A percentile compares a stretch with the other conserved stretches of the same genome.
phyloP scores from a whole-genome alignment of 37 sponge, comb jelly and placozoan species.

The Ephydatia muelleri region DNA sequence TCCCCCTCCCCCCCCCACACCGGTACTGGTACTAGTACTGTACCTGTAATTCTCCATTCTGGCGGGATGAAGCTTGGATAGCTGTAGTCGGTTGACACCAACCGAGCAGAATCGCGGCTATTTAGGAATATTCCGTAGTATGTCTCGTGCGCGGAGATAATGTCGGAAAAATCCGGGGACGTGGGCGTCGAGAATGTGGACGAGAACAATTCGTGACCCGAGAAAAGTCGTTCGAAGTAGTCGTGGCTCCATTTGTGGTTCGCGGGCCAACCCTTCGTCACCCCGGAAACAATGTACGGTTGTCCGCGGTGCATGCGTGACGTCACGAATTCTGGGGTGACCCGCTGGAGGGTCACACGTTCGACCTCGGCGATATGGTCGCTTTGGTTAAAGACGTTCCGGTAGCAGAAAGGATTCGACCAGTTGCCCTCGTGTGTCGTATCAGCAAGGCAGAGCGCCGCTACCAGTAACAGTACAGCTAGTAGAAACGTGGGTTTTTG shows the following conservation, averaged over 20 bases:
- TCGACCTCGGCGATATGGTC: neutral
- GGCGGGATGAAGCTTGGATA: slow-evolving; percentile 51
- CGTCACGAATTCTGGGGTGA: neutral
- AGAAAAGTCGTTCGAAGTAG: slow-evolving; percentile 43
- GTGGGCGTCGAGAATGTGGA: slow-evolving; percentile 47
- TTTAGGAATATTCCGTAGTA: slow-evolving; percentile 62
- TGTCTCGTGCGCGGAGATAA: neutral
- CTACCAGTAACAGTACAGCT: neutral
- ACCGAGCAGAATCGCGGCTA: slow-evolving; percentile 5
- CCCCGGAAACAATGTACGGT: slow-evolving; percentile 36
- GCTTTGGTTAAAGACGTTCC: neutral
- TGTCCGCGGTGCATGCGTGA: slow-evolving; percentile 18
- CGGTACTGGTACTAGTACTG: neutral
- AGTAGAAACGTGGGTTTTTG: neutral
- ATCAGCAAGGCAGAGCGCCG: neutral
- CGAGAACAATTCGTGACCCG: slow-evolving; percentile 22
- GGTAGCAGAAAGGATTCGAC: neutral
- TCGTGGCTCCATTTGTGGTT: slow-evolving; percentile 37
- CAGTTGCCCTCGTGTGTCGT: neutral
- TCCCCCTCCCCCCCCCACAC: neutral
- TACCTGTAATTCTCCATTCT: slow-evolving; percentile 25
- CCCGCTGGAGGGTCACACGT: neutral
- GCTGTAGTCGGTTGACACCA: slow-evolving; percentile 30
- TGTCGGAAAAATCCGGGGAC: slow-evolving; percentile 15
- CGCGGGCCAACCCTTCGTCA: slow-evolving; percentile 35